Evolutionary conservation across 1,140 invertebrate genomes (phyloP), one percentile per base, ranked within the genome.

Genomic region (Macrobrachium rosenbergii): DNA sequence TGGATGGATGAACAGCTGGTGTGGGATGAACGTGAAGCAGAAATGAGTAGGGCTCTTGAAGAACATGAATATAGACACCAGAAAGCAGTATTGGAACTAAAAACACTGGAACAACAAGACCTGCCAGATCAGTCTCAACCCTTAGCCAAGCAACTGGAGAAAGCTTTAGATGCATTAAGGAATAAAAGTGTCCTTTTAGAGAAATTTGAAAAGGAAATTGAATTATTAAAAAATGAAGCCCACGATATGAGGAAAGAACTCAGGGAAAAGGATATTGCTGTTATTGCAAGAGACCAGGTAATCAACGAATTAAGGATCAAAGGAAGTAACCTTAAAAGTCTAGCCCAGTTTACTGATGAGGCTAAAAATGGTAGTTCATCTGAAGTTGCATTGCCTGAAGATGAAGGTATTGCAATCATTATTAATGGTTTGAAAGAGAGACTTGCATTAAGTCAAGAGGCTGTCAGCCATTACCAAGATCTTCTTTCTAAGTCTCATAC

Each of bases 401-500:
- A 87, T 16, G 85, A 87, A 60, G 81, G 78, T 52, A 64, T 87
- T 21, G 81, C 62, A 23, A 58, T 82, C n/a, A 67, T 87, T 12
- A 58, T 87, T 21, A 79, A 82, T 23, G 85, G 85, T 12, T 52
- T 87, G n/a, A 87, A 82, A 37, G 85, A 87, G 43, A 78, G 85
- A 17, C 85, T 87, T 17, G 58, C n/a, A 17, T 60, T 87, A 69
- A 87, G 85, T 64, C 85, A 87, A 52, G 72, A 81, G 21, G 69
- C 78, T 60, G 78, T 87, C 14, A 81, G 23, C n/a, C 85, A 87
- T 28, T 87, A 87, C 23, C 85, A 88, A 45, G 77, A 83, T 60
- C 67, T 88, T n/a, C 43, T 88, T 52, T 77, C 82, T 12, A 88
- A 84, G 58, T 58, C 64, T n/a, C 87, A 88, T 73, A 82, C 79